Evolutionary conservation across 2,888 invertebrate genomes (phyloP).

Genomic region (Rosalia funebris): DNA sequence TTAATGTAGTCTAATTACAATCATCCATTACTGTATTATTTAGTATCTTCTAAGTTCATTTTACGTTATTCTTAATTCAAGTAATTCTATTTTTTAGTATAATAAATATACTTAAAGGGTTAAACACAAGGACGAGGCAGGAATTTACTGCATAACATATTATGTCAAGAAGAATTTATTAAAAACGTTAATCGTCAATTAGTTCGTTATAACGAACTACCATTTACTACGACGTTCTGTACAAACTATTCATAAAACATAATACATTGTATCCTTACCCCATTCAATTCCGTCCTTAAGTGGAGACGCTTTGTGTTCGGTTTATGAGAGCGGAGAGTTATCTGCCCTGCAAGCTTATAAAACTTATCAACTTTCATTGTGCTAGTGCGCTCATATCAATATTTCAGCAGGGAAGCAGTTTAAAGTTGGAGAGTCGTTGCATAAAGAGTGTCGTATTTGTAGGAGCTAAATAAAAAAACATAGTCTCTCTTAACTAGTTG

Average conservation of each 20-base stretch:
- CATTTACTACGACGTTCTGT: not conserved
- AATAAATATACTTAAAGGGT: no score
- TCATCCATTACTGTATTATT: no score
- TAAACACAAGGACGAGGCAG: no score
- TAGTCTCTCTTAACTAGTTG: no score
- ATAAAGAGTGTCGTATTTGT: not conserved
- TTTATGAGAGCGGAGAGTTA: constrained; percentile 20
- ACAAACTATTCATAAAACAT: constrained; percentile 3
- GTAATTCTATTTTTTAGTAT: no score
- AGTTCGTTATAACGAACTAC: not conserved
- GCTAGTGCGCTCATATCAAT: constrained; percentile 4
- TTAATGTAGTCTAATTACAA: no score
- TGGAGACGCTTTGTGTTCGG: constrained; percentile 9
- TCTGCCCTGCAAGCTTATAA: constrained; percentile 14
- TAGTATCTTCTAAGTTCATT: no score
- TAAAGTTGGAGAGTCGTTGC: not conserved
- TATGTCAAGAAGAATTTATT: no score
- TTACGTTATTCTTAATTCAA: no score
- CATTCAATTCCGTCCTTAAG: constrained; percentile 16
- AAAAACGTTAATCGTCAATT: constrained; percentile 4
- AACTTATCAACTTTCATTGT: constrained; percentile 20
- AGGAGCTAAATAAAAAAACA: not conserved
- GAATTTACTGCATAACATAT: no score
- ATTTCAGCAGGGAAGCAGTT: not conserved
- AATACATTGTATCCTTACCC: constrained; percentile 6